Percentiles rank a stretch among this genome's conserved stretches.
These are phyloP conservation scores for Heterotilapia buettikoferi DNA, from an alignment of 2,113 vertebrate genomes.

Conservation along the genomic window DNA sequence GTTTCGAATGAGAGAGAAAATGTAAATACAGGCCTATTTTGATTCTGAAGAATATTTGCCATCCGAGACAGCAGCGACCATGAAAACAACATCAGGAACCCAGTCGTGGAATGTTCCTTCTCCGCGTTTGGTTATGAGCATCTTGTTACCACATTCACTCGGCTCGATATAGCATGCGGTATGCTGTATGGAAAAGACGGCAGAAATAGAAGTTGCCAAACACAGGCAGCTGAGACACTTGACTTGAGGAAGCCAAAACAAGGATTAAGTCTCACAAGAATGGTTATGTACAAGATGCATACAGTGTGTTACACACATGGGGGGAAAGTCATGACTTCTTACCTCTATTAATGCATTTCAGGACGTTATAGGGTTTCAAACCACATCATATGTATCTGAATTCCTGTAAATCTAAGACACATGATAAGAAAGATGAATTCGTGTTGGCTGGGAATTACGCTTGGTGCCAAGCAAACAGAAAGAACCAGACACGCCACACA, in stretches of 20 bases:
- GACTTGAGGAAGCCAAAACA: constrained; percentile 30
- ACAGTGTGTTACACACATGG: not conserved
- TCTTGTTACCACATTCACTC: constrained; percentile 60
- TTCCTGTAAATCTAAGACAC: constrained; percentile 52
- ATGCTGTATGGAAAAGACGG: constrained; percentile 49
- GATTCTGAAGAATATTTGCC: constrained; percentile 37
- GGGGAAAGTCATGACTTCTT: not conserved
- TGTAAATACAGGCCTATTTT: constrained; percentile 32
- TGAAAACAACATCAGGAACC: constrained; percentile 58
- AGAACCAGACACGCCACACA: constrained; percentile 32
- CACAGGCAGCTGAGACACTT: constrained; percentile 13
- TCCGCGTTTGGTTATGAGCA: constrained; percentile 31
- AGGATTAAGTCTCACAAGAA: not conserved
- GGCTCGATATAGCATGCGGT: constrained; percentile 52
- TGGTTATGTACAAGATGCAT: not conserved
- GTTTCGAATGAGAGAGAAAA: not conserved
- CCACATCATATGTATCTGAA: constrained; percentile 12
- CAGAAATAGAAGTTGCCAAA: constrained; percentile 54
- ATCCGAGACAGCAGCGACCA: not conserved
- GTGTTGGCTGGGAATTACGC: constrained; percentile 8
- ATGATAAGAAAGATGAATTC: constrained; percentile 33
- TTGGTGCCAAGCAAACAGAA: constrained; percentile 35
- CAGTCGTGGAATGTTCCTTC: constrained; percentile 54
- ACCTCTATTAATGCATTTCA: not conserved
- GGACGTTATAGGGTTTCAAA: not conserved